These are phyloP conservation scores for Bettongia penicillata DNA, from an alignment of 2,113 vertebrate species.

Conservation along the genomic window DNA sequence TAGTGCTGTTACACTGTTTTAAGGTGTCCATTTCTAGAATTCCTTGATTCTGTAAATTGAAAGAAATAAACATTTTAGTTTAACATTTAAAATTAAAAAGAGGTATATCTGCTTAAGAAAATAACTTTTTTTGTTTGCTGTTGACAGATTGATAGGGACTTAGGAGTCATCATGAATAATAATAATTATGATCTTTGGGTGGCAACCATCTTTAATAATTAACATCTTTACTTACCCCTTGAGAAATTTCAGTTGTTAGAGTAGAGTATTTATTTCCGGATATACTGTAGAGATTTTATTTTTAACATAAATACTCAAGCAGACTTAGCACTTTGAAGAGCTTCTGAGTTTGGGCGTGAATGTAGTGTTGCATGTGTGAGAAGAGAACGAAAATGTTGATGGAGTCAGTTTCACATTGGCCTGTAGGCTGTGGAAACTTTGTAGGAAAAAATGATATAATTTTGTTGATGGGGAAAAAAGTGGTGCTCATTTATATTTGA, in stretches of 20 bases:
- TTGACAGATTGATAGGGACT: not conserved
- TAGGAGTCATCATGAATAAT: constrained; percentile 23
- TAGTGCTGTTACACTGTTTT: not conserved
- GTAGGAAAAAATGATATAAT: constrained; percentile 48
- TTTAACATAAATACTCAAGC: constrained; percentile 69
- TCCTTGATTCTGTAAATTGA: not conserved
- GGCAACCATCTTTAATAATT: not conserved
- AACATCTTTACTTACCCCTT: constrained; percentile 48
- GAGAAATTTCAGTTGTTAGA: constrained; percentile 57
- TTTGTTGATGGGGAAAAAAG: constrained; percentile 41
- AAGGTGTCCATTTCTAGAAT: not conserved
- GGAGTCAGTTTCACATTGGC: constrained; percentile 18
- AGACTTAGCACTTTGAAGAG: constrained; percentile 48
- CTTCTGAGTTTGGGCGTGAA: constrained; percentile 54
- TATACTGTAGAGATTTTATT: constrained; percentile 67
- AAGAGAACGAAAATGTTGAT: constrained; percentile 46
- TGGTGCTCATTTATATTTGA: not conserved
- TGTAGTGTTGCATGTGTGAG: constrained; percentile 63
- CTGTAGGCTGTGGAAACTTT: constrained; percentile 61
- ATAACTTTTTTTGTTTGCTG: constrained; percentile 41
- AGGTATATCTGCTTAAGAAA: constrained; percentile 12
- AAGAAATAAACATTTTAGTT: not conserved
- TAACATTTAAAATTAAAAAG: constrained; percentile 7
- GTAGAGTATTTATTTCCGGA: constrained; percentile 67
- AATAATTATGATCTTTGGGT: constrained; percentile 5